Percentiles rank a stretch among this genome's conserved stretches.
Evolutionary conservation across 1,140 invertebrate genomes (phyloP).

Genomic region (Nilaparvata lugens): DNA sequence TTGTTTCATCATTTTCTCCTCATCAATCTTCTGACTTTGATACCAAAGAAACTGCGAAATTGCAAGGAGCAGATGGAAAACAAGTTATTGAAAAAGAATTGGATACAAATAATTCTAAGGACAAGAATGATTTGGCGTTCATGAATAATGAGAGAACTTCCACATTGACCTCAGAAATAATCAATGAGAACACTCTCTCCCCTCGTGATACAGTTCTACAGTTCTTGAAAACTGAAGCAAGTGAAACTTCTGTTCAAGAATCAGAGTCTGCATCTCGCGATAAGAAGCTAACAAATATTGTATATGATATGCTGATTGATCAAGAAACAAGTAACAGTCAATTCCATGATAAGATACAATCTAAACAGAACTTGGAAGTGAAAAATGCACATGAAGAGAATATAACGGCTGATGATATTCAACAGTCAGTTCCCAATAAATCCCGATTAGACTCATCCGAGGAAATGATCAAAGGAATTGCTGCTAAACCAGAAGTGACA

Average conservation of each 20-base stretch:
- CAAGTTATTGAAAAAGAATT: too few species aligned
- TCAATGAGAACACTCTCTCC: conserved; percentile 12
- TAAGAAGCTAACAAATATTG: conserved; percentile 21
- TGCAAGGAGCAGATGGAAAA: too few species aligned
- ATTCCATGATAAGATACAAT: background rate
- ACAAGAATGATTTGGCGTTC: too few species aligned
- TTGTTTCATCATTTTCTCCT: too few species aligned
- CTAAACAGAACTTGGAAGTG: background rate
- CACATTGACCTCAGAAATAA: conserved; percentile 1
- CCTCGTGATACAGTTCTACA: too few species aligned
- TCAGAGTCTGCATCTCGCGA: conserved; percentile 3
- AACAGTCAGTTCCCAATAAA: too few species aligned
- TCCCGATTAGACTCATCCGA: too few species aligned
- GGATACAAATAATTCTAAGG: too few species aligned
- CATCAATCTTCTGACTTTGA: too few species aligned
- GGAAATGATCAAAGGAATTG: too few species aligned
- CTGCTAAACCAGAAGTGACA: background rate
- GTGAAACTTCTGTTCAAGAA: background rate
- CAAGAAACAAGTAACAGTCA: conserved; percentile 22
- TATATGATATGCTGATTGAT: conserved; percentile 26
- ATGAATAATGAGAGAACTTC: too few species aligned
- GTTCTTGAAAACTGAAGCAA: background rate
- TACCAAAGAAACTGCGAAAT: too few species aligned
- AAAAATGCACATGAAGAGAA: conserved; percentile 6
- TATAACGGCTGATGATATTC: background rate